Evolutionary conservation across 2,888 invertebrate genomes (phyloP), one percentile per base, ranked within the genome.

Genomic region (Oxycera nigricornis): DNA sequence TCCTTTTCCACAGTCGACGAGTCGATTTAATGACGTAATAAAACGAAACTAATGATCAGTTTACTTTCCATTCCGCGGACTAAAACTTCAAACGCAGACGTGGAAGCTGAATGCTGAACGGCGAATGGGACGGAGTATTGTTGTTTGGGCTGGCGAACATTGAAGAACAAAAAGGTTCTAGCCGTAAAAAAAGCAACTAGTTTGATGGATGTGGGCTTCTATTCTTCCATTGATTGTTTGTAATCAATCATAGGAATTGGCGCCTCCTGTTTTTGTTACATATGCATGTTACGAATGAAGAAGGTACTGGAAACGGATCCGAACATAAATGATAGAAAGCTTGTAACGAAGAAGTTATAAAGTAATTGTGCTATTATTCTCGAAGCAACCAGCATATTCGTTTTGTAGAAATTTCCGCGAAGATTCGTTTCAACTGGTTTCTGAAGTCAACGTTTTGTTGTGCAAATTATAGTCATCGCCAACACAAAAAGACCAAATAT

Each of bases 1-100:
- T 26, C n/a, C 59, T 59, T 28, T 28, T 59, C 59, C 14, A 2
- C 14, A 9, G 14, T 9, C 28, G 28, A 28, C n/a, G 59, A 24
- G 11, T 67, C 67, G 39, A 67, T 67, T 46, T 67, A 41, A 67
- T 46, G 46, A 41, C 67, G 67, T 26, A 67, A 67, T 67, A 67
- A 67, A 46, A 67, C 41, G 24, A 24, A 67, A 67, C 67, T 67
- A 67, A 67, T 67, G 67, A 67, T 41, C 41, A 67, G 67, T 67
- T 67, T 41, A 67, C 67, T 67, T 41, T 67, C 46, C 67, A 67
- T 67, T 30, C 14, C n/a, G 17, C 26, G 30, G 52, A 20, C 24
- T n/a, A n/a, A n/a, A n/a, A n/a, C n/a, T n/a, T n/a, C n/a, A n/a
- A n/a, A n/a, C n/a, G n/a, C n/a, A n/a, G n/a, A n/a, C n/a, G n/a